Evolutionary conservation across 2,113 vertebrate species (phyloP), one percentile per base, ranked within the genome.

Genomic region (Saimiri boliviensis): DNA sequence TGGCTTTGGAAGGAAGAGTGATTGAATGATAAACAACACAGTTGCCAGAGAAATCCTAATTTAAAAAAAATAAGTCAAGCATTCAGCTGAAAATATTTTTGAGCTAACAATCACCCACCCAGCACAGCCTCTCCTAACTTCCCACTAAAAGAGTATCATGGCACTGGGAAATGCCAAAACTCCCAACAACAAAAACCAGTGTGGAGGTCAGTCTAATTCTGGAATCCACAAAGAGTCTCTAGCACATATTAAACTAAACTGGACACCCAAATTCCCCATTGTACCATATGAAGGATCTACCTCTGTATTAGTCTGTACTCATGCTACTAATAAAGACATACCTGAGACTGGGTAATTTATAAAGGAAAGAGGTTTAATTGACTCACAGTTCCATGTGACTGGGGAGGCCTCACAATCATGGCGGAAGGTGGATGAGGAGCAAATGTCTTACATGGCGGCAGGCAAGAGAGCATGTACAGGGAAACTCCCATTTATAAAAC

Each of bases 21-120:
- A 83, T 80, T 37, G 63, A 88, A 89, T 40, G 76, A 88, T 93
- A 93, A 92, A 82, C 42, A 97, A 79, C 30, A 42, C 30, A 86
- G 47, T 77, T 16, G 0, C 40, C 58, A 68, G 82, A 42, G 79
- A 96, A 96, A 91, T 42, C 47, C 37, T 56, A 68, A 91, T 63
- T 93, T 49, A 60, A 32, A 94, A 74, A 82, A 95, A 94, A 56
- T n/a, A 91, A 89, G 40, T 27, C 83, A 86, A 71, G 17, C 63
- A 87, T 92, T 94, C 52, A 56, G 82, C 42, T 49, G 54, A 71
- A 96, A 82, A 52, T 25, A 77, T 47, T 21, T 37, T 3, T 58
- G 35, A 49, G 73, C 45, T 45, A 70, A 40, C 37, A 83, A 87
- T 91, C 76, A 49, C 20, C 49, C 17, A 74, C 12, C 37, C 10